Conservation (phyloP, 2,888 invertebrate species). For the Thera obeliscata region DNA sequence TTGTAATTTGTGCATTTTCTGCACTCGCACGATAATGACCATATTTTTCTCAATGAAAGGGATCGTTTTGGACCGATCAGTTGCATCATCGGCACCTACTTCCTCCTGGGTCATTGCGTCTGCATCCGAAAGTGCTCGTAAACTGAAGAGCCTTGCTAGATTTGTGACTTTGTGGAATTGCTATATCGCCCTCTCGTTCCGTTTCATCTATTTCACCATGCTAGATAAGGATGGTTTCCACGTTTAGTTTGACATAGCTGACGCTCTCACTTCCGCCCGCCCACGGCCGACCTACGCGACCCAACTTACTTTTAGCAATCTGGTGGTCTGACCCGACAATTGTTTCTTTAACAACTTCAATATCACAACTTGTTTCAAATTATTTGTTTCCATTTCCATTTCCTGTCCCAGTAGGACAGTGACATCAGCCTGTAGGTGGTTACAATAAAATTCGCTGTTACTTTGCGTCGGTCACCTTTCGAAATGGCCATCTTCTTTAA, state of each 20-base stretch:
- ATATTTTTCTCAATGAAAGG: conserved; percentile 67
- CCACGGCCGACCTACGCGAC: conserved; percentile 78
- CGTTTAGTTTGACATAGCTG: conserved; percentile 45
- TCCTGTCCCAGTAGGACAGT: conserved; percentile 57
- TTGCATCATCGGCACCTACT: conserved; percentile 63
- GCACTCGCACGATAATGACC: conserved; percentile 59
- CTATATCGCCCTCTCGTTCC: conserved; percentile 61
- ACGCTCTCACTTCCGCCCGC: conserved; percentile 83
- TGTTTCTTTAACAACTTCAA: conserved; percentile 56
- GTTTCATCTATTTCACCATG: conserved; percentile 51
- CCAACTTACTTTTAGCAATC: conserved; percentile 71
- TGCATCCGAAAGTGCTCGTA: conserved; percentile 78
- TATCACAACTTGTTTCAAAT: conserved; percentile 35
- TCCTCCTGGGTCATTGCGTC: conserved; percentile 23
- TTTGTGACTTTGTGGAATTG: conserved; percentile 73
- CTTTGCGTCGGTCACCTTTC: conserved; percentile 63
- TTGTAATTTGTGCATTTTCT: conserved; percentile 47
- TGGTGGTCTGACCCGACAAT: conserved; percentile 66
- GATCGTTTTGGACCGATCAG: conserved; percentile 57
- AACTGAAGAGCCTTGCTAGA: conserved; percentile 76
- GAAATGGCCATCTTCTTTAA: conserved; percentile 73
- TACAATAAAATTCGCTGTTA: conserved; percentile 67
- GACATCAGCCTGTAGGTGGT: conserved; percentile 79
- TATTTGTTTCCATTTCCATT: conserved; percentile 21
- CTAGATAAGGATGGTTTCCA: conserved; percentile 73